Evolutionary conservation across 2,888 invertebrate species (phyloP).

Genomic region (Nemurella pictetii): DNA sequence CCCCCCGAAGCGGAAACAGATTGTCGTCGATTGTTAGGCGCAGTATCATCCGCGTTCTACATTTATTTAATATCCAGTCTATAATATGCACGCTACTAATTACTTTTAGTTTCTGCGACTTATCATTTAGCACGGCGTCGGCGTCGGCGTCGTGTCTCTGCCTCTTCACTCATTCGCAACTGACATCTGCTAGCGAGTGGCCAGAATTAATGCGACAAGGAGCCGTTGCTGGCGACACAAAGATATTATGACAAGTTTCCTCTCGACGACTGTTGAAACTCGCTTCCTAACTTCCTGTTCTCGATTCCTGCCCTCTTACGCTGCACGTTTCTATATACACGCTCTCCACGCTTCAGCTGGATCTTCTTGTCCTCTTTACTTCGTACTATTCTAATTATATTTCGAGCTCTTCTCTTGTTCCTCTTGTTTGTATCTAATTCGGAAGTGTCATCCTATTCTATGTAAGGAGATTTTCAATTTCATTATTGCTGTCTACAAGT

Average conservation of each 20-base stretch:
- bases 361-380: constrained; percentile 49
- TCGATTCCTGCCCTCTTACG: constrained; percentile 50
- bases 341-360: constrained; percentile 49
- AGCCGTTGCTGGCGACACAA: constrained; percentile 13
- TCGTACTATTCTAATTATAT: constrained; percentile 46
- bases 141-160: constrained; percentile 4
- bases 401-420: constrained; percentile 45
- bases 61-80: background rate
- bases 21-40: background rate
- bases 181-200: constrained; percentile 37
- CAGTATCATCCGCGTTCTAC: background rate
- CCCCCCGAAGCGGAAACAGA: background rate
- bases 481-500: constrained; percentile 6
- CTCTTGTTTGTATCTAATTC: constrained; percentile 21
- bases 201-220: constrained; percentile 36
- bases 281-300: constrained; percentile 49
- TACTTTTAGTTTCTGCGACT: constrained; percentile 16
- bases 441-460: constrained; percentile 1
- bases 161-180: constrained; percentile 8
- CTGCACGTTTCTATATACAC: constrained; percentile 47
- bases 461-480: constrained; percentile 25
- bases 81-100: background rate
- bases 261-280: constrained; percentile 6
- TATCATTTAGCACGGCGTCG: no score
- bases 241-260: constrained; percentile 30